Evolutionary conservation across 2,113 vertebrate genomes (phyloP).

Genomic region (Dunckerocampus dactyliophorus): DNA sequence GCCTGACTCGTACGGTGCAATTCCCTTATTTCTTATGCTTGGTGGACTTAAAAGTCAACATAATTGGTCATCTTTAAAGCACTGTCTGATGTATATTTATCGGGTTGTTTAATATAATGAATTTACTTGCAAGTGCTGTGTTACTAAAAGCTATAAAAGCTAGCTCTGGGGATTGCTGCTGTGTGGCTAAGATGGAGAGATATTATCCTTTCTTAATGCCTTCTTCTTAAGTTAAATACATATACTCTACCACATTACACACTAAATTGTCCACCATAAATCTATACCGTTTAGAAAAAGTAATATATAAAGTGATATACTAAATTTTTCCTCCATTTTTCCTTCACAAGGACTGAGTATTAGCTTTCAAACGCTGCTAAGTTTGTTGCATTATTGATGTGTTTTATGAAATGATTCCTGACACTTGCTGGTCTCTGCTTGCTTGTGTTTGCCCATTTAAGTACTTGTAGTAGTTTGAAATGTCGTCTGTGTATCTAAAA

Average conservation of each 20-base stretch:
- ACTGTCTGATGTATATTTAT: conserved; percentile 25
- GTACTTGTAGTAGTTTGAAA: no score
- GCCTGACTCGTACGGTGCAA: conserved; percentile 21
- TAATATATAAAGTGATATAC: no score
- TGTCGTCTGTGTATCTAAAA: no score
- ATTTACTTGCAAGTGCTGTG: conserved; percentile 22
- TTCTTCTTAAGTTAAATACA: neutral
- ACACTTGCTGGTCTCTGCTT: no score
- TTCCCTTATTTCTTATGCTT: conserved; percentile 12
- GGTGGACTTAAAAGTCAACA: conserved; percentile 11
- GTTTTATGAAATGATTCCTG: no score
- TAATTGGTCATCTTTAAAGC: conserved; percentile 33
- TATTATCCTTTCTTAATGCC: conserved; percentile 14
- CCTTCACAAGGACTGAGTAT: no score
- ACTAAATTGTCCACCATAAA: conserved; percentile 17
- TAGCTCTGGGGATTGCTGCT: conserved; percentile 10
- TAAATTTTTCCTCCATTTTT: no score
- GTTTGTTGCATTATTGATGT: no score
- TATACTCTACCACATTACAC: conserved; percentile 5
- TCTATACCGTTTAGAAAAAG: neutral
- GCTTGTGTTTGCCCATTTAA: no score
- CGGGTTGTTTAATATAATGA: conserved; percentile 38
- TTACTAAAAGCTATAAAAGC: conserved; percentile 37
- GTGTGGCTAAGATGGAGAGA: conserved; percentile 13
- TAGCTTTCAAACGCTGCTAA: no score